Evolutionary conservation across 2,888 invertebrate genomes (phyloP).

Genomic region (Hoplodrina blanda): DNA sequence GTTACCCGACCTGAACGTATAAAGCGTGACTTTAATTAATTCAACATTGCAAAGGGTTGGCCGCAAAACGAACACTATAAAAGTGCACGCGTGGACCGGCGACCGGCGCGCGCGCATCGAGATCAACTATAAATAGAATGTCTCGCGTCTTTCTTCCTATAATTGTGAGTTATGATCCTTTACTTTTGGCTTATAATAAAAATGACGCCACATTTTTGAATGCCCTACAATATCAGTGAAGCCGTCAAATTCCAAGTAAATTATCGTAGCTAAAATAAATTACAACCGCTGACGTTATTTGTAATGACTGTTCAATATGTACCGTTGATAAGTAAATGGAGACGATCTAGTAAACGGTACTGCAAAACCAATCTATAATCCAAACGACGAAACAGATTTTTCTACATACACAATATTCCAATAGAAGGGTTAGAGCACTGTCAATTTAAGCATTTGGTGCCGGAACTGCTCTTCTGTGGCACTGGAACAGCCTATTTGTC

Average conservation of each 20-base stretch:
- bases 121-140: slow-evolving; percentile 51
- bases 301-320: background rate
- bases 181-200: slow-evolving; percentile 16
- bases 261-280: no score
- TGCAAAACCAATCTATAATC: slow-evolving; percentile 1
- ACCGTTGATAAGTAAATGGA: background rate
- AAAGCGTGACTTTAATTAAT: slow-evolving; percentile 42
- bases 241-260: no score
- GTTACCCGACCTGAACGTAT: slow-evolving; percentile 7
- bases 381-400: background rate
- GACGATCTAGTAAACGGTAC: background rate
- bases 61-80: slow-evolving; percentile 47
- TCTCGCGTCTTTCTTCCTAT: slow-evolving; percentile 48
- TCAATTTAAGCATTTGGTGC: no score
- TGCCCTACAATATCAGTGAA: background rate
- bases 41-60: slow-evolving; percentile 31
- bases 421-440: background rate
- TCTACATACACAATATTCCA: background rate
- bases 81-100: slow-evolving; percentile 33
- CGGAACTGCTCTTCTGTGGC: no score
- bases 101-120: slow-evolving; percentile 36
- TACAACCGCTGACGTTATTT: background rate
- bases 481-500: no score
- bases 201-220: background rate
- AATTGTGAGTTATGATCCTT: slow-evolving; percentile 45